Conservation (phyloP, 2,797 vertebrate genomes). For the Micrastur ruficollis region DNA sequence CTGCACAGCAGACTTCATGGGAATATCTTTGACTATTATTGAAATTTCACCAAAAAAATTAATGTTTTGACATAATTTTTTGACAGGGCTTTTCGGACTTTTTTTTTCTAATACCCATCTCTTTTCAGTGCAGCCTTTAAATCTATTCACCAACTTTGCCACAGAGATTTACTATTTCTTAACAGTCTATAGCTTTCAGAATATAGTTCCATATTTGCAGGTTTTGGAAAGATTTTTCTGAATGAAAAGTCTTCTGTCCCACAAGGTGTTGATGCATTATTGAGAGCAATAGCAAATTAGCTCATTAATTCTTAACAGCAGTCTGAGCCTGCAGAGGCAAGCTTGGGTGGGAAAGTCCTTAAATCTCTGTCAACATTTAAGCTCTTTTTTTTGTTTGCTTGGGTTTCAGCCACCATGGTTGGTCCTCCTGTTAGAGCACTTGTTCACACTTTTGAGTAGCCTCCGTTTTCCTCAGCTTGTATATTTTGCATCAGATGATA, state of each 20-base stretch:
- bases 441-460: not conserved
- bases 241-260: not conserved
- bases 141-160: not conserved
- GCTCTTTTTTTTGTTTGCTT: not conserved
- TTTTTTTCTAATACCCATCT: not conserved
- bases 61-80: not conserved
- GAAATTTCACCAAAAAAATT: not conserved
- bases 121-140: not conserved
- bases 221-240: not conserved
- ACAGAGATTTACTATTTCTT: not conserved
- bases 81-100: not conserved
- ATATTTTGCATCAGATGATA: not conserved
- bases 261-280: not conserved
- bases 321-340: not conserved
- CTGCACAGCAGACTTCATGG: not conserved
- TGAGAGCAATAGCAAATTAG: not conserved
- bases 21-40: not conserved
- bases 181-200: not conserved
- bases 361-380: not conserved
- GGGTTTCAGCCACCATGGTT: not conserved
- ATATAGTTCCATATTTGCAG: not conserved
- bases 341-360: not conserved
- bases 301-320: not conserved
- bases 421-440: not conserved
- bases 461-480: not conserved